Evolutionary conservation across 2,888 invertebrate genomes (phyloP).

Genomic region (Automeris io): DNA sequence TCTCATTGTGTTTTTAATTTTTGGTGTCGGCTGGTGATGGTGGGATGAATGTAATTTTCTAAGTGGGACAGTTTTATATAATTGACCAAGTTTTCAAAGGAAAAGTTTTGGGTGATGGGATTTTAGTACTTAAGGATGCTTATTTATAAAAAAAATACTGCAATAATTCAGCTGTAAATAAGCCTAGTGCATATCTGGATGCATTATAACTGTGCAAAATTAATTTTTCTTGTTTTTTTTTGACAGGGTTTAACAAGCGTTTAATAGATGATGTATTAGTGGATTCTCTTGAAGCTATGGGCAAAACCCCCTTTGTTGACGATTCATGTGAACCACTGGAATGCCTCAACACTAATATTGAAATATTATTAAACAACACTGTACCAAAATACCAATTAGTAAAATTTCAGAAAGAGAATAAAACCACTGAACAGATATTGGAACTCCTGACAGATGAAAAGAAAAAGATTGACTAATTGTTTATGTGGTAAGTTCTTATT

Average conservation of each 20-base stretch:
- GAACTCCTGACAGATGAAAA: conserved; percentile 81
- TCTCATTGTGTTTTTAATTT: conserved; percentile 65
- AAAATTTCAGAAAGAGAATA: conserved; percentile 83
- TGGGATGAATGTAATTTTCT: conserved; percentile 19
- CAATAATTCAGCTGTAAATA: conserved; percentile 20
- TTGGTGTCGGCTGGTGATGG: conserved; percentile 58
- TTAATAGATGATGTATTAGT: conserved; percentile 89
- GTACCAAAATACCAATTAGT: conserved; percentile 88
- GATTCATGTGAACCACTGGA: conserved; percentile 76
- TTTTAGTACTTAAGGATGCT: conserved; percentile 10
- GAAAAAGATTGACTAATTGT: conserved; percentile 20
- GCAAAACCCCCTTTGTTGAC: conserved; percentile 79
- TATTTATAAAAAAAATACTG: conserved; percentile 5
- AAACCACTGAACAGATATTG: conserved; percentile 86
- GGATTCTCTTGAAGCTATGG: conserved; percentile 86
- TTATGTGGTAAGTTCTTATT: not conserved
- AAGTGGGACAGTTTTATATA: conserved; percentile 23
- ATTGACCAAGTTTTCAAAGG: conserved; percentile 19
- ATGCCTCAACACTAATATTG: conserved; percentile 84
- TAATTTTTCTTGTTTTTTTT: conserved; percentile 15
- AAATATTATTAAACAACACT: conserved; percentile 87
- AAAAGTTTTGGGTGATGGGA: conserved; percentile 25
- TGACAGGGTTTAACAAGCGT: conserved; percentile 78
- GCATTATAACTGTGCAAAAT: not conserved
- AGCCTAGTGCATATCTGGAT: conserved; percentile 11